Conservation (phyloP, 2,888 invertebrate species). For the Metellina segmentata region DNA sequence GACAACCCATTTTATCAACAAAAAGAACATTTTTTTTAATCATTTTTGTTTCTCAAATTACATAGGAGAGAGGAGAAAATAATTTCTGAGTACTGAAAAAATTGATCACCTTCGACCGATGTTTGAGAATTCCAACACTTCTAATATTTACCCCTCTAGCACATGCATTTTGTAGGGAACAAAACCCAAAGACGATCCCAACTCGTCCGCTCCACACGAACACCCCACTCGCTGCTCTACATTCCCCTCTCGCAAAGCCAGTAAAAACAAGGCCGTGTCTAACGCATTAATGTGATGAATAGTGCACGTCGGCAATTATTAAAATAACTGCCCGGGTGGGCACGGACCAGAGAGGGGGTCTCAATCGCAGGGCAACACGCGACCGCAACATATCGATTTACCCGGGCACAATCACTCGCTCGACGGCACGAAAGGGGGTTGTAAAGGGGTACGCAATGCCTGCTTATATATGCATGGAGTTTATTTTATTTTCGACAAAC, state of each 20-base stretch:
- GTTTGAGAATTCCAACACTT: no score
- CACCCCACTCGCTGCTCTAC: neutral
- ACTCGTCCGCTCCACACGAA: neutral
- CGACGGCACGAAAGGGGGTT: constrained; percentile 25
- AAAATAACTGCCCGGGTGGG: constrained; percentile 67
- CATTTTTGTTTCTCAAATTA: no score
- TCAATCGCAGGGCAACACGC: constrained; percentile 56
- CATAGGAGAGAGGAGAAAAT: no score
- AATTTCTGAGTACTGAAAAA: no score
- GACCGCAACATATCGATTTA: constrained; percentile 72
- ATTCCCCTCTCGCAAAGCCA: neutral
- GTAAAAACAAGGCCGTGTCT: constrained; percentile 44
- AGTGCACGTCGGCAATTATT: constrained; percentile 72
- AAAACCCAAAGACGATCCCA: no score
- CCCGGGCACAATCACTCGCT: constrained; percentile 63
- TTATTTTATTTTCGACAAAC: neutral
- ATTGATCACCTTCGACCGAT: no score
- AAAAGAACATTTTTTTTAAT: no score
- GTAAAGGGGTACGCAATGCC: neutral
- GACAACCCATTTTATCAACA: no score
- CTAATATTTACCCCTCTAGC: no score
- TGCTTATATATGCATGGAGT: neutral
- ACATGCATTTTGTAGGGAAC: no score
- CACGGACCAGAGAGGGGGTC: constrained; percentile 18
- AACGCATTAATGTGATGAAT: constrained; percentile 73